phyloP scores from a whole-genome alignment of 2,888 invertebrate species.

The Carcina quercana region DNA sequence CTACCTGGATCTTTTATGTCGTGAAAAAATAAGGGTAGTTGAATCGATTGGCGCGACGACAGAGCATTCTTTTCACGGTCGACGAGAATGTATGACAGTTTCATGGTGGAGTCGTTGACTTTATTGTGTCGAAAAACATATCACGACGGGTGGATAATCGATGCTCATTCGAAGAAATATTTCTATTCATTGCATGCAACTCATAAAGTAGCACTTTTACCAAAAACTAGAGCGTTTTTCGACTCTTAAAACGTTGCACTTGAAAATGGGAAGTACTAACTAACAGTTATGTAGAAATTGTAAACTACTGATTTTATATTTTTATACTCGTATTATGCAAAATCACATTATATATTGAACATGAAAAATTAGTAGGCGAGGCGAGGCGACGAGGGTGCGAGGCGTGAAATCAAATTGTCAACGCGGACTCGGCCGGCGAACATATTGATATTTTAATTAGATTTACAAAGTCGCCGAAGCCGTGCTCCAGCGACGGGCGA shows the following conservation, averaged over 20 bases:
- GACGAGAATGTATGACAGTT: constrained; percentile 45
- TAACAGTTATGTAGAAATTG: too few species aligned
- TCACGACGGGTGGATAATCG: constrained; percentile 38
- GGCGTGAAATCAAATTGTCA: constrained; percentile 71
- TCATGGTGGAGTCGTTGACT: constrained; percentile 53
- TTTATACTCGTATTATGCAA: too few species aligned
- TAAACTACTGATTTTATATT: too few species aligned
- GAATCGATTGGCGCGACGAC: constrained; percentile 42
- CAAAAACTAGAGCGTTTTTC: too few species aligned
- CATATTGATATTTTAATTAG: constrained; percentile 76
- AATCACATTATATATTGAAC: too few species aligned
- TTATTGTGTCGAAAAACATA: constrained; percentile 45
- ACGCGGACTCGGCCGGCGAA: constrained; percentile 53
- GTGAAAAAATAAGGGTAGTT: constrained; percentile 47
- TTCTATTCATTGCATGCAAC: constrained; percentile 14
- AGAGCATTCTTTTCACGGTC: constrained; percentile 38
- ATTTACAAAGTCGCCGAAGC: constrained; percentile 69
- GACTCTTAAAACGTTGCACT: too few species aligned
- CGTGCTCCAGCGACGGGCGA: constrained; percentile 40
- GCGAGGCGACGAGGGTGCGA: constrained; percentile 31
- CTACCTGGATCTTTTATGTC: constrained; percentile 59
- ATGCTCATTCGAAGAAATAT: constrained; percentile 37
- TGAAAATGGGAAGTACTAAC: too few species aligned
- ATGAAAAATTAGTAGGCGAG: too few species aligned
- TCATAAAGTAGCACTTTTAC: too few species aligned